phyloP scores from a whole-genome alignment of 2,113 vertebrate species.

The Varanus komodoensis region DNA sequence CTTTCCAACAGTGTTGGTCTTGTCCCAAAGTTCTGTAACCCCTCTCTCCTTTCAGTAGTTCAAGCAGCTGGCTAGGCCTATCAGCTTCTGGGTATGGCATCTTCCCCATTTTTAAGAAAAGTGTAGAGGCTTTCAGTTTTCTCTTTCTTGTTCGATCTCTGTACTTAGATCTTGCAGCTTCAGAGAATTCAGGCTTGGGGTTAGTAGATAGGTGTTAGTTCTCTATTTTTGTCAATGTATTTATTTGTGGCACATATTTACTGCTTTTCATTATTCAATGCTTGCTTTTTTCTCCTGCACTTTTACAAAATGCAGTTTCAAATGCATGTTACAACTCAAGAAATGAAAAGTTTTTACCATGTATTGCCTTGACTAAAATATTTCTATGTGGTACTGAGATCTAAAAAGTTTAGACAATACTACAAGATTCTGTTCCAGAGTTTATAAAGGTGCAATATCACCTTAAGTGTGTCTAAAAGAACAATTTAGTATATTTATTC shows the following conservation, averaged over 20 bases:
- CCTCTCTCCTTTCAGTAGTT: background rate
- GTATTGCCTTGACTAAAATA: background rate
- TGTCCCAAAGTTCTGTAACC: background rate
- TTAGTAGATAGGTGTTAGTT: too few relatives aligned
- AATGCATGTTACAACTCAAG: too few relatives aligned
- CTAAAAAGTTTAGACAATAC: background rate
- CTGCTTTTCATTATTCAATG: too few relatives aligned
- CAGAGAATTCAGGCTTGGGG: too few relatives aligned
- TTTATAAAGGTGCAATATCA: background rate
- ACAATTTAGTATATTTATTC: conserved; percentile 21
- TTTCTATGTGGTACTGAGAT: background rate
- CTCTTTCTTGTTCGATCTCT: background rate
- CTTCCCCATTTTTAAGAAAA: background rate
- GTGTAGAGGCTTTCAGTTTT: background rate
- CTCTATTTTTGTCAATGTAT: too few relatives aligned
- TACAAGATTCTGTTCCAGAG: background rate
- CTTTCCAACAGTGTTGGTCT: background rate
- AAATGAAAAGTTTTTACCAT: background rate
- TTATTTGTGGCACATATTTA: too few relatives aligned
- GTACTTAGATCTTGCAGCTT: background rate
- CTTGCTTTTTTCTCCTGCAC: background rate
- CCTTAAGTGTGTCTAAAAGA: fast-evolving
- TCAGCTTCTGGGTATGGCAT: background rate
- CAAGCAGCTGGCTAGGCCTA: background rate
- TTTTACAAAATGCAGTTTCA: background rate